phyloP scores from a whole-genome alignment of 1,140 invertebrate species.

The Chionoecetes opilio region DNA sequence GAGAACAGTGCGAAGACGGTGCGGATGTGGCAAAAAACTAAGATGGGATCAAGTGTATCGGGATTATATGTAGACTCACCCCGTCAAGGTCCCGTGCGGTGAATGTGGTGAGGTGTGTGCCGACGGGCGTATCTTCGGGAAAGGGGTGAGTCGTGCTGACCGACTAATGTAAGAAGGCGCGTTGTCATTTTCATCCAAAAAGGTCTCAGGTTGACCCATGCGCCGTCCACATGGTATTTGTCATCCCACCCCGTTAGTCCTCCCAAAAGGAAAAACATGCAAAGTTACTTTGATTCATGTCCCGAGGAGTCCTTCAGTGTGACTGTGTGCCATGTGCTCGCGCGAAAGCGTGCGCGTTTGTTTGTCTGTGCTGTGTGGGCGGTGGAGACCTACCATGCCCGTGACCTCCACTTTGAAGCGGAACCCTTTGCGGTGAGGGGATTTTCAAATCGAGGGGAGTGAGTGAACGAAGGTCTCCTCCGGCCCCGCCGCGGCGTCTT shows the following conservation, averaged over 20 bases:
- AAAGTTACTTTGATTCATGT: no score
- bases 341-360: neutral
- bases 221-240: slow-evolving; percentile 56
- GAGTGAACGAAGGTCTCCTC: slow-evolving; percentile 23
- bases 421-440: slow-evolving; percentile 32
- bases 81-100: slow-evolving; percentile 92
- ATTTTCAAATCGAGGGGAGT: slow-evolving; percentile 38
- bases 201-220: slow-evolving; percentile 89
- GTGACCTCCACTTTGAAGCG: slow-evolving; percentile 44
- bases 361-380: slow-evolving; percentile 10
- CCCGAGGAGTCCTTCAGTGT: neutral
- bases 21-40: neutral
- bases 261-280: neutral
- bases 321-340: neutral
- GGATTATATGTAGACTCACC: slow-evolving; percentile 32
- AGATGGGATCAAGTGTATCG: neutral
- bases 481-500: neutral
- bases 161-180: slow-evolving; percentile 89
- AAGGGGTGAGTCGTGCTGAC: slow-evolving; percentile 93
- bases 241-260: slow-evolving; percentile 35
- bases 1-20: neutral
- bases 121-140: slow-evolving; percentile 96
- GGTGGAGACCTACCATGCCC: slow-evolving; percentile 37
- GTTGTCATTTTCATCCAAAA: slow-evolving; percentile 96
- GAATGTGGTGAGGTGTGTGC: slow-evolving; percentile 90